These are phyloP conservation scores for Chiloscyllium plagiosum DNA, from an alignment of 2,113 vertebrate genomes.

Conservation along the genomic window DNA sequence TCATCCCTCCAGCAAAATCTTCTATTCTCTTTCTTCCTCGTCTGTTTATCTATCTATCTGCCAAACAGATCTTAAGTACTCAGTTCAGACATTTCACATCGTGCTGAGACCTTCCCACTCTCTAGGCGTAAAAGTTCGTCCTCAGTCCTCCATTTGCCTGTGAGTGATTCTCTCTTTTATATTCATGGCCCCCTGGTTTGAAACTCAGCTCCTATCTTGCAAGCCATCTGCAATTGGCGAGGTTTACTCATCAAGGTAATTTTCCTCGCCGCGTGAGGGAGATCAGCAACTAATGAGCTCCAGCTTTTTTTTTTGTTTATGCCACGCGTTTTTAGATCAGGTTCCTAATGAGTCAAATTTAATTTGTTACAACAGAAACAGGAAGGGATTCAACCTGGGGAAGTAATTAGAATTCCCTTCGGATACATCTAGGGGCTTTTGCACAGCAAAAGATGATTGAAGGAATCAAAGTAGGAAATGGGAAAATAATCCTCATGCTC, in stretches of 20 bases:
- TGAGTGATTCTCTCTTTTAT: not conserved
- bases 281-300: not conserved
- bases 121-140: not conserved
- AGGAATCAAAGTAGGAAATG: not conserved
- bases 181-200: not conserved
- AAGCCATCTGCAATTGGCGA: not conserved
- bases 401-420: not conserved
- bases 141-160: not conserved
- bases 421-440: not conserved
- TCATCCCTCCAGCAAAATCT: not conserved
- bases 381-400: not conserved
- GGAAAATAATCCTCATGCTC: too few species aligned
- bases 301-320: not conserved
- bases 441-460: not conserved
- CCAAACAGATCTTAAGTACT: not conserved
- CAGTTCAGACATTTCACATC: not conserved
- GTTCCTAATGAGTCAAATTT: not conserved
- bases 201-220: not conserved
- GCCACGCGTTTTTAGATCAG: not conserved
- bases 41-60: not conserved
- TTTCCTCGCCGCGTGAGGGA: not conserved
- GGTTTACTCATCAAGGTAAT: not conserved
- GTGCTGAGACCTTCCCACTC: not conserved
- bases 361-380: not conserved
- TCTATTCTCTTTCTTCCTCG: not conserved